A percentile compares a stretch with the other conserved stretches of the same genome.
Conservation (phyloP, 2,113 vertebrate species). For the Leuciscus idus region DNA sequence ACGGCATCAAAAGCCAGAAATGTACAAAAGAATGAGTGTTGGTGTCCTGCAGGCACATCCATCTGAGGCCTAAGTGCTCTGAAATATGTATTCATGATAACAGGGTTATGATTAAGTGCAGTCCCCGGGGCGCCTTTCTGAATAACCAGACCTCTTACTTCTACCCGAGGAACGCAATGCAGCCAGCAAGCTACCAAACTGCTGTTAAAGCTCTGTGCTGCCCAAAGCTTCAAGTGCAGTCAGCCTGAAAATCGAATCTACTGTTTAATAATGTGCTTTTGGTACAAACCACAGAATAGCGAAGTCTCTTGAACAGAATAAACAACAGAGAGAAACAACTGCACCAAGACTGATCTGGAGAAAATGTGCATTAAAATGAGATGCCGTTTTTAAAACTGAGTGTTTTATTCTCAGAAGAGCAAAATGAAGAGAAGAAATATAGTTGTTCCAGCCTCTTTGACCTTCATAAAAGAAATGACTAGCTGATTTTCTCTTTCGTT, state of each 20-base stretch:
- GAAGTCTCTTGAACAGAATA: not conserved
- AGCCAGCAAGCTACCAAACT: not conserved
- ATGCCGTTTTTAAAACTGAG: not conserved
- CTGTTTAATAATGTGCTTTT: constrained; percentile 26
- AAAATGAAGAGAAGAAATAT: not conserved
- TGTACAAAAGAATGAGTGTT: constrained; percentile 16
- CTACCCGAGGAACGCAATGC: not conserved
- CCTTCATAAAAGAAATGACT: not conserved
- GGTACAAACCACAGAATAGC: not conserved
- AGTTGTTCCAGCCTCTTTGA: not conserved
- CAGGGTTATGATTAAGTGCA: constrained; percentile 17
- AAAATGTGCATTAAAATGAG: not conserved
- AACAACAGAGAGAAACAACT: not conserved
- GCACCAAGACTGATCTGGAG: not conserved
- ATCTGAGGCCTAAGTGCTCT: not conserved
- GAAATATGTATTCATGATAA: constrained; percentile 30
- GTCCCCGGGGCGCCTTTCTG: constrained; percentile 15
- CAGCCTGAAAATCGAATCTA: constrained; percentile 30
- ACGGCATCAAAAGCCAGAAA: not conserved
- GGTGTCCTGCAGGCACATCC: constrained; percentile 19
- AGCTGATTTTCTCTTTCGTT: not conserved
- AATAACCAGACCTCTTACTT: not conserved
- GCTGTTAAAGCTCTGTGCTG: not conserved
- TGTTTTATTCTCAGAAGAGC: constrained; percentile 14
- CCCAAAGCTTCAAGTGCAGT: constrained; percentile 6